Base-by-base conservation (phyloP, 2,113 vertebrate genomes). In the Rhinogobius similis region DNA sequence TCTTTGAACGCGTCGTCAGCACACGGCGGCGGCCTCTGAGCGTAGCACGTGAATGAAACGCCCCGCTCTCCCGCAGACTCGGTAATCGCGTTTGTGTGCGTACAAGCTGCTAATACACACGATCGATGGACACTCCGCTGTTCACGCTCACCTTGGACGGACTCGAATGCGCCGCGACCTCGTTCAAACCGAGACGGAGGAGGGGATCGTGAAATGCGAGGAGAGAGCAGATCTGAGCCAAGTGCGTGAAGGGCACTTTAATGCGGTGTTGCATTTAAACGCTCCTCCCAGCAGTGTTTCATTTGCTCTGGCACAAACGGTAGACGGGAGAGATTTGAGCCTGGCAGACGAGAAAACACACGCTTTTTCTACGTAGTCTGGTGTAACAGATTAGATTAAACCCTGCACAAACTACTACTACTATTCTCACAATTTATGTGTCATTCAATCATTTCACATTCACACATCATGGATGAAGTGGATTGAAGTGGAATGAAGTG, bases 51-150 rank as follows among this genome's bases (percentile, higher is more conserved):
- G 48, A 52, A 23, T 52, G 48, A n/a, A 52, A 10, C n/a, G n/a
- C n/a, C 23, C 50, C 50, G 23, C n/a, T 9, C n/a, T 23, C 50
- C 8, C n/a, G n/a, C 50, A 23, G n/a, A 36, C 32, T 8, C 23
- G 23, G 23, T 52, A n/a, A n/a, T n/a, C n/a, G 9, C 23, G 10
- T 53, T 14, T 55, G 52, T 55, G 52, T 6, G 52, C 5, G 52
- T 55, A 55, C 52, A 26, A 55, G 52, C 52, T 55, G 52, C 52
- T 55, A 55, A 55, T 55, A 55, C 23, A 12, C 21, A 13, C 52
- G 52, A 53, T 53, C 21, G 52, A 53, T 53, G 52, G 52, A 24
- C 52, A 53, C 21, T 13, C n/a, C 10, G 21, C 21, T 12, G 21
- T 24, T 13, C 10, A 14, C 52, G 3, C 12, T 53, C 52, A 53